Percentiles rank a stretch among this genome's conserved stretches.
Conservation (phyloP, 2,113 vertebrate species). For the Cervus canadensis region DNA sequence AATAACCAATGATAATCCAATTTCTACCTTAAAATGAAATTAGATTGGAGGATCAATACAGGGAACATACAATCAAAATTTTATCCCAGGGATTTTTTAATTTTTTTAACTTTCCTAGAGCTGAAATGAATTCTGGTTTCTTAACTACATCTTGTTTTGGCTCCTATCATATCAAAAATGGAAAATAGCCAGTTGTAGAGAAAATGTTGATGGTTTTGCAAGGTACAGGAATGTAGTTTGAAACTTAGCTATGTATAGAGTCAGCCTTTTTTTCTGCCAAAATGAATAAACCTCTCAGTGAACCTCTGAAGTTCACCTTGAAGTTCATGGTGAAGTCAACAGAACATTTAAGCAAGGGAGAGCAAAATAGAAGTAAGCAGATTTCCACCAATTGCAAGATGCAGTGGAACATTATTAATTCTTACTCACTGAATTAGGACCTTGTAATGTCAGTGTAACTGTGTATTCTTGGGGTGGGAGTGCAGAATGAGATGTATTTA, state of each 20-base stretch:
- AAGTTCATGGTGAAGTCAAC: slow-evolving; percentile 44
- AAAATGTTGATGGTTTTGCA: slow-evolving; percentile 56
- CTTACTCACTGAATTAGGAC: slow-evolving; percentile 16
- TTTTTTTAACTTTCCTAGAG: neutral
- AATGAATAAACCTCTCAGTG: slow-evolving; percentile 62
- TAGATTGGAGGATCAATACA: neutral
- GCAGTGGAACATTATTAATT: slow-evolving; percentile 32
- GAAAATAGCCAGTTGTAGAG: slow-evolving; percentile 55
- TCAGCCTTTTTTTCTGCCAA: slow-evolving; percentile 66
- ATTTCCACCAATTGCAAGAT: slow-evolving; percentile 26
- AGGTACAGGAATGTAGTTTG: slow-evolving; percentile 53
- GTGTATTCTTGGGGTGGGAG: neutral
- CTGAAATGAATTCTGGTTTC: slow-evolving; percentile 28
- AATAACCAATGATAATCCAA: neutral
- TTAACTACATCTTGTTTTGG: slow-evolving; percentile 32
- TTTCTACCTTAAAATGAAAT: slow-evolving; percentile 13
- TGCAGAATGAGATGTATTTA: neutral
- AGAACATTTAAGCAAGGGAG: slow-evolving; percentile 45
- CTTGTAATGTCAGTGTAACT: slow-evolving; percentile 38
- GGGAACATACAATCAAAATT: neutral
- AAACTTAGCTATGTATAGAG: slow-evolving; percentile 44
- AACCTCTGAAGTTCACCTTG: slow-evolving; percentile 61
- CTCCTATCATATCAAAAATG: slow-evolving; percentile 47
- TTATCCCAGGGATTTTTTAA: neutral
- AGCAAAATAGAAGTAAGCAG: slow-evolving; percentile 29